Base-by-base conservation (phyloP, 2,888 invertebrate genomes). In the Brenthis daphne region DNA sequence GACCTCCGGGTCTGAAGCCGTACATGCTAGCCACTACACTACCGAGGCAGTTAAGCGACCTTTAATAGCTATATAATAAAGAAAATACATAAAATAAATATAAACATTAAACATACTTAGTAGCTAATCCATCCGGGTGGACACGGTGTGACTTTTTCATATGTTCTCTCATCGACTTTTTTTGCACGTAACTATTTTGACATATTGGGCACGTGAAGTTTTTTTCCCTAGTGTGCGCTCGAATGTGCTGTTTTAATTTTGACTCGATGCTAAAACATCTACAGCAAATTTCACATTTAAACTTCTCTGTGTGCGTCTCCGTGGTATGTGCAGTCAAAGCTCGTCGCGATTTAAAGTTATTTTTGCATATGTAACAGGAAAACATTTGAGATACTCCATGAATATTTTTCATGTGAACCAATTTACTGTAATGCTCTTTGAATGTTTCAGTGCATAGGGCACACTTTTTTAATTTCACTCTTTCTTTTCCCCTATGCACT, bases 191-290 rank as follows among this genome's bases (percentile, higher is more conserved):
- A 1, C 87, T 80, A 51, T 90, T 92, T 33, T 86, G 83, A 68
- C 93, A 93, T 0, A 90, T 73, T 0, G 80, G 76, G 67, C 93
- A 93, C 3, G 84, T 74, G 37, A 87, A 93, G 57, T 82, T 87
- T 8, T 85, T 82, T 68, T 91, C 91, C 0, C 90, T 89, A 0
- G 87, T 87, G 67, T 92, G 91, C 0, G 86, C 84, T 0, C 82
- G 74, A 81, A 88, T 84, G 66, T 93, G 93, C 37, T 87, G 85
- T 66, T 87, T 89, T 8, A 93, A 83, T 76, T 85, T 87, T 3
- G 89, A 90, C 48, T 87, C 85, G 74, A 89, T 87, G 1, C 87
- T 81, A 37, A 93, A 93, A 64, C 88, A 86, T 68, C 91, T 92
- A 37, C 82, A 85, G 65, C 93, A 93, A 1, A 87, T 76, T 60